Base-by-base conservation (phyloP, 2,797 vertebrate species). In the Typhlichthys eigenmanni region DNA sequence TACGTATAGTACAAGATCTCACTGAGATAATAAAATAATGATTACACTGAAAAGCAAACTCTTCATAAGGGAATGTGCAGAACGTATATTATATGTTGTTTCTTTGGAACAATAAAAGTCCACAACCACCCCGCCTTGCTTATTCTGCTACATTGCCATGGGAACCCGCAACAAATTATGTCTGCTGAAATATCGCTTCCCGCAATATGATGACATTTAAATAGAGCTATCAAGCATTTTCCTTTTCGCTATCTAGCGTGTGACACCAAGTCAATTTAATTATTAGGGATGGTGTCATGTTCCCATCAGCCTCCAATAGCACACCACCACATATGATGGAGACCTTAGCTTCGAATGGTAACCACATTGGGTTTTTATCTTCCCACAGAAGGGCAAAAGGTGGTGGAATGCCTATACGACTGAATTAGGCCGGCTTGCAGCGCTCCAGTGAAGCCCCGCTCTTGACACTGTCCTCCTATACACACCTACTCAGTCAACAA, bases 201-300 rank as follows among this genome's bases (percentile, higher is more conserved):
- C 74, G 72, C 81, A 68, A 69, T 73, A 78, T 50, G 38, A 64
- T 71, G 4, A 73, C 54, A 74, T 71, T 75, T 68, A 75, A 83
- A 72, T n/a, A n/a, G 34, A 11, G 13, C 60, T 72, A 32, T 16
- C 52, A 57, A 19, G 47, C 66, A n/a, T 62, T 72, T 68, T 74
- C 58, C 19, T 72, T 75, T 71, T 74, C 45, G 68, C 76, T 81
- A 75, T 58, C 64, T 59, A 11, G 32, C 58, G 2, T 9, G 45
- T 68, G 61, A 63, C 47, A 60, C 53, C 55, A 69, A 24, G 38
- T 51, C 56, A 51, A 56, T 49, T 60, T 53, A 58, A 48, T 57
- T 77, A 75, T 75, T 76, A 74, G 59, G 46, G 47, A 77, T 69
- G 64, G 60, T 58, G 58, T 55, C 50, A 52, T 72, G 83, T 75